These are phyloP conservation scores for Drosophila sulfurigaster DNA, from an alignment of 1,140 invertebrate genomes.

Conservation along the genomic window DNA sequence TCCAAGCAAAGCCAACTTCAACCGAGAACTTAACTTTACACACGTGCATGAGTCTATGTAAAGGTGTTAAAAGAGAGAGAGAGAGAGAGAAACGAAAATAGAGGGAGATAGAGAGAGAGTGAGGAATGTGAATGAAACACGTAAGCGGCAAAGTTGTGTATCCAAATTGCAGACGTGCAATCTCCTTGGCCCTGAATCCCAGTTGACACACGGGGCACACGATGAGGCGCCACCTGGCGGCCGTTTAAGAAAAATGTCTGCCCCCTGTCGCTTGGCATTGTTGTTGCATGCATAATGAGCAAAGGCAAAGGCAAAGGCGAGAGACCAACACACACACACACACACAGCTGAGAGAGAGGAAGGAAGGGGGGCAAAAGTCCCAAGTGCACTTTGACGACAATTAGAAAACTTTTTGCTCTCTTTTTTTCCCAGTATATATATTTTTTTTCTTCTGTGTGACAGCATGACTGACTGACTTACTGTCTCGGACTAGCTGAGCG, in stretches of 20 bases:
- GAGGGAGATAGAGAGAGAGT: not conserved
- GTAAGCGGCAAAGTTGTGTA: slow-evolving; percentile 64
- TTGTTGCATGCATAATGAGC: slow-evolving; percentile 75
- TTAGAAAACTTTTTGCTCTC: slow-evolving; percentile 67
- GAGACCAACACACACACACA: not conserved
- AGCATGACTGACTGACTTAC: slow-evolving; percentile 23
- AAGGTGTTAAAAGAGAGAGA: not conserved
- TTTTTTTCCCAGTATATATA: slow-evolving; percentile 21
- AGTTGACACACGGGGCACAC: not conserved
- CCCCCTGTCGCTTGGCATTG: slow-evolving; percentile 70
- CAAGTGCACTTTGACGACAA: slow-evolving; percentile 73
- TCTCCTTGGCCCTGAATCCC: slow-evolving; percentile 32
- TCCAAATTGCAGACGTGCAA: slow-evolving; percentile 67
- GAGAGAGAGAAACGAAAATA: not conserved
- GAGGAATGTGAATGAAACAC: slow-evolving; percentile 60
- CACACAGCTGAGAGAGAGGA: too few species aligned
- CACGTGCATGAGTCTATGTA: slow-evolving; percentile 30
- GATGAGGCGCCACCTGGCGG: slow-evolving; percentile 40
- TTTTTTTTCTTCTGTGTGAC: not conserved
- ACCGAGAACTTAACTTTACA: slow-evolving; percentile 16
- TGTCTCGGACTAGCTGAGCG: slow-evolving; percentile 12
- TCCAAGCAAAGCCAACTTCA: slow-evolving; percentile 36
- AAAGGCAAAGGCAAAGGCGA: slow-evolving; percentile 7
- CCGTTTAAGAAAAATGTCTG: slow-evolving; percentile 69
- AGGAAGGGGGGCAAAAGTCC: not conserved